Conservation (phyloP, 2,888 invertebrate genomes). For the Pristionchus entomophagus region DNA sequence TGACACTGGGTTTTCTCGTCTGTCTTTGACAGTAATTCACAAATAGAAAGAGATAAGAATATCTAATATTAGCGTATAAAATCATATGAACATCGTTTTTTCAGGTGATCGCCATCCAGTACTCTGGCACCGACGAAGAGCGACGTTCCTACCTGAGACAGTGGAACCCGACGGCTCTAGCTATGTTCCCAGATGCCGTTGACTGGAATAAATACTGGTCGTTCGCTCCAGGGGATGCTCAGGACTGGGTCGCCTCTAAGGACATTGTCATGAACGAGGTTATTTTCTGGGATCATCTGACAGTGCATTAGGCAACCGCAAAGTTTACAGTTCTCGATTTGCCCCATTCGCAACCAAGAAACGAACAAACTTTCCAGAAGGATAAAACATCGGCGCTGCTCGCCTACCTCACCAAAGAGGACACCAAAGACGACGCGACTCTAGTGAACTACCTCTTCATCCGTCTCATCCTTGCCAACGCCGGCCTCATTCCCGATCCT, state of each 20-base stretch:
- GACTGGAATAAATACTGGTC: slow-evolving; percentile 1
- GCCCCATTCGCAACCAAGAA: not conserved
- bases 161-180: not conserved
- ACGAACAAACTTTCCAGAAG: not conserved
- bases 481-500: not conserved
- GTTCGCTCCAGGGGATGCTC: not conserved
- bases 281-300: too few relatives aligned
- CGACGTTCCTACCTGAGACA: not conserved
- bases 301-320: too few relatives aligned
- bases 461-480: slow-evolving; percentile 56
- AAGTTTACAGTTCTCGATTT: not conserved
- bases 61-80: too few relatives aligned
- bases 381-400: not conserved
- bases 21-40: not conserved
- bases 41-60: not conserved
- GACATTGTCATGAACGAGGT: slow-evolving; percentile 48
- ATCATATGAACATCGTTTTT: not conserved
- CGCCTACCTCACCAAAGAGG: not conserved
- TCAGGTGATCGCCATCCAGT: slow-evolving; percentile 18
- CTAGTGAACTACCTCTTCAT: slow-evolving; percentile 62
- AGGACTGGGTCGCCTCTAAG: slow-evolving; percentile 49
- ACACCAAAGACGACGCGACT: not conserved
- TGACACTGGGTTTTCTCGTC: too few relatives aligned
- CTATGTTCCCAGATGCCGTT: not conserved
- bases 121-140: slow-evolving; percentile 1